Evolutionary conservation across 2,888 invertebrate genomes (phyloP).

Genomic region (Heterodera filipjevi): DNA sequence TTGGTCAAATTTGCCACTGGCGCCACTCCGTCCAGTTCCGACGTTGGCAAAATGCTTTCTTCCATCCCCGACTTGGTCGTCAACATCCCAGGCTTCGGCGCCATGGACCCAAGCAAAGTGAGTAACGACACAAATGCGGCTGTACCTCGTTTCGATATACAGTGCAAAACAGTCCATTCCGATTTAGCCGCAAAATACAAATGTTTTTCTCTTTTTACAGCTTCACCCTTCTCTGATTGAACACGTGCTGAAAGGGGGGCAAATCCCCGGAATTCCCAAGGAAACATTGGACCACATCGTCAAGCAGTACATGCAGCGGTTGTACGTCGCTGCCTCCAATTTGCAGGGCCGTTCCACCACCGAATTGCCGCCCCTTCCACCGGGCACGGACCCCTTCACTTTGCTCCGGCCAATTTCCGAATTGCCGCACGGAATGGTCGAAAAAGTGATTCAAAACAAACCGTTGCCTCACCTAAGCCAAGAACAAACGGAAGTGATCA

Average conservation of each 20-base stretch:
- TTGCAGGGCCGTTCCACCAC: constrained; percentile 36
- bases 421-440: constrained; percentile 50
- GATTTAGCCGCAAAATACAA: too few relatives aligned
- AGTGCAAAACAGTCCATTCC: too few relatives aligned
- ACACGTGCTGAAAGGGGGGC: constrained; percentile 61
- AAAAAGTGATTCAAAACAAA: constrained; percentile 47
- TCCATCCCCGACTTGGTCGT: constrained; percentile 62
- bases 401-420: constrained; percentile 50
- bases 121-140: too few relatives aligned
- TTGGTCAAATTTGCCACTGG: constrained; percentile 56
- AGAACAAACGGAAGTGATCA: constrained; percentile 51
- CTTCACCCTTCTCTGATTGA: constrained; percentile 57
- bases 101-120: constrained; percentile 59
- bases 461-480: constrained; percentile 51
- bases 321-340: constrained; percentile 55
- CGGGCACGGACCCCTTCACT: not conserved
- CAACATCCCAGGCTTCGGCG: constrained; percentile 61
- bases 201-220: constrained; percentile 34
- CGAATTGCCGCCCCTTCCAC: not conserved
- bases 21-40: constrained; percentile 50
- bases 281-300: constrained; percentile 56
- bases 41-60: constrained; percentile 51
- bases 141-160: too few relatives aligned
- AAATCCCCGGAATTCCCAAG: constrained; percentile 60
- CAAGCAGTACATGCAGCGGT: constrained; percentile 53